Evolutionary conservation across 1,140 invertebrate genomes (phyloP), one percentile per base, ranked within the genome.

Genomic region (Lepidostoma basale): DNA sequence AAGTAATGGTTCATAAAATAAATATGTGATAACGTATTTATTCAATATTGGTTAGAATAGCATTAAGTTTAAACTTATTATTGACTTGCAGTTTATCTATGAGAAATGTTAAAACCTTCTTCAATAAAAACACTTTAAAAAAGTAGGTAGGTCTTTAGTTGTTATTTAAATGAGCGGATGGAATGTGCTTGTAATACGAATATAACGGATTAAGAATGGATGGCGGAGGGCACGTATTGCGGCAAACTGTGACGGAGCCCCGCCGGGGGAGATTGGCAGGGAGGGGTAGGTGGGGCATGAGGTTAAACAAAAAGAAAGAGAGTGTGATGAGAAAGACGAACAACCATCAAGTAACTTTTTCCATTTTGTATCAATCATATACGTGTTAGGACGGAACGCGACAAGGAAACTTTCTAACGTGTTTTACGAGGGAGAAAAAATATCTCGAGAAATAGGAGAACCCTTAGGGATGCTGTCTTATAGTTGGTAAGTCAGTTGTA

Each of bases 301-400:
- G 62, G 70, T 72, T 72, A 69, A 72, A 68, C 64, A 72, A 72
- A 71, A 70, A 63, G 63, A 33, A 60, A 58, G 54, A 68, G 56
- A 65, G 63, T 68, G 66, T 72, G 70, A 72, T 72, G 70, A 63
- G 49, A 69, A 62, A 69, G 70, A 67, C 70, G 67, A 67, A 69
- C 67, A 67, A 69, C 70, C 70, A 63, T 66, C 70, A 60, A 59
- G 62, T 62, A 72, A 72, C 62, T 72, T 72, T 72, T 72, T 72
- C 70, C 70, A 72, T 72, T 72, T 72, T 72, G 70, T 72, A 72
- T 72, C 70, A 72, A 72, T 72, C 70, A 72, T 72, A 72, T 72
- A 72, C 70, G 70, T 72, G 70, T 72, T 72, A 72, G 67, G 70
- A 47, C 60, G 63, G 52, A 62, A 62, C 66, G 62, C 45, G 70